phyloP scores from a whole-genome alignment of 2,113 vertebrate species.

The Scolopax mira region DNA sequence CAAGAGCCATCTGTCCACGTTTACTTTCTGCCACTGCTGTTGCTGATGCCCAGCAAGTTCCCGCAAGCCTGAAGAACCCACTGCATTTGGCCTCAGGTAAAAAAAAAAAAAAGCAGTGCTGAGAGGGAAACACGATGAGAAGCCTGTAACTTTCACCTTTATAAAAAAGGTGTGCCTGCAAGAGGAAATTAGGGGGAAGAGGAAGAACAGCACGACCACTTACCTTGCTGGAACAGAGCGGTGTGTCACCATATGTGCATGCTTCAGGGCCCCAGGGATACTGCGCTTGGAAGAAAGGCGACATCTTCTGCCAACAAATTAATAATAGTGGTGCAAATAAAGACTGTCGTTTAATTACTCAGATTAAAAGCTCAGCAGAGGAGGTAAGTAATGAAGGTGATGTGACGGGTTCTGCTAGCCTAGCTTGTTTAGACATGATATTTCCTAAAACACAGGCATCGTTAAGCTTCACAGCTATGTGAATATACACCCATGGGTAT shows the following conservation, averaged over 20 bases:
- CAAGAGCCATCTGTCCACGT: conserved; percentile 24
- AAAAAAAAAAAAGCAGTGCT: background rate
- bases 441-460: background rate
- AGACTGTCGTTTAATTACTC: background rate
- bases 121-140: background rate
- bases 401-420: background rate
- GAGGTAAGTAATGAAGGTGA: background rate
- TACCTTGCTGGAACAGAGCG: background rate
- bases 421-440: background rate
- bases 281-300: background rate
- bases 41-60: conserved; percentile 3
- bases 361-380: background rate
- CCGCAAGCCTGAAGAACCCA: background rate
- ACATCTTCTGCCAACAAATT: background rate
- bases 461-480: background rate
- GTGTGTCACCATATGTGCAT: conserved; percentile 8
- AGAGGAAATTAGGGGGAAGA: background rate
- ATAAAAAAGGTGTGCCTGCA: background rate
- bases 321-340: background rate
- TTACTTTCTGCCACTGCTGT: background rate
- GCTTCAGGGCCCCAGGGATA: background rate
- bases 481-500: background rate
- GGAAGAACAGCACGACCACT: background rate
- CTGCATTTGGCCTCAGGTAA: background rate
- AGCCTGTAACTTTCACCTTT: background rate